Percentiles rank a stretch among this genome's conserved stretches.
These are phyloP conservation scores for Sarcophaga variegata DNA, from an alignment of 2,888 invertebrate genomes.

Conservation along the genomic window DNA sequence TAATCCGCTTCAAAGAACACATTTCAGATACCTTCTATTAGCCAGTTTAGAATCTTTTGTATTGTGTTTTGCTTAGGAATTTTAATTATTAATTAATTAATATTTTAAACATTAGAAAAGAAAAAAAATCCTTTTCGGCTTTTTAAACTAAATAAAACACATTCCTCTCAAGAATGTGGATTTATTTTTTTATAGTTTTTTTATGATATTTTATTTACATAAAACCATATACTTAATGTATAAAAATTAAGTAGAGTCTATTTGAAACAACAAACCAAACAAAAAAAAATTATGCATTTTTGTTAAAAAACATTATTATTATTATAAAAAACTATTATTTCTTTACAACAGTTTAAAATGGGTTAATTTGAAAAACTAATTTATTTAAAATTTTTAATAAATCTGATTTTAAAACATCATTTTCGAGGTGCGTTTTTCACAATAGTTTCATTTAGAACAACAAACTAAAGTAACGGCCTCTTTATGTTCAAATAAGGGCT, in stretches of 20 bases:
- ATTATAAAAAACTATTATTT: not conserved
- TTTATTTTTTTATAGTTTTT: constrained; percentile 11
- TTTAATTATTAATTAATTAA: too few relatives aligned
- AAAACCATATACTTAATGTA: not conserved
- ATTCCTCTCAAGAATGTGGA: not conserved
- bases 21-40: too few relatives aligned
- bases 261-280: not conserved
- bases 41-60: too few relatives aligned
- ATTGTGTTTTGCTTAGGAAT: too few relatives aligned
- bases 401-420: constrained; percentile 22
- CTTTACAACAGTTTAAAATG: constrained; percentile 33
- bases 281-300: not conserved
- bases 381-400: not conserved
- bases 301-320: not conserved
- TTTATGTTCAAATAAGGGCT: too few relatives aligned
- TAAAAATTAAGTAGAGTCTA: constrained; percentile 1
- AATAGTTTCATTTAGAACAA: too few relatives aligned
- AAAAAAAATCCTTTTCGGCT: too few relatives aligned
- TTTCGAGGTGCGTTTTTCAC: not conserved
- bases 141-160: not conserved
- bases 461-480: too few relatives aligned
- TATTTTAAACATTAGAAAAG: too few relatives aligned
- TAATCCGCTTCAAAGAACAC: too few relatives aligned
- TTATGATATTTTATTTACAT: constrained; percentile 11
- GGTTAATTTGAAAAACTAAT: constrained; percentile 36